Conservation (phyloP, 1,140 invertebrate species). For the Drosophila aff. region DNA sequence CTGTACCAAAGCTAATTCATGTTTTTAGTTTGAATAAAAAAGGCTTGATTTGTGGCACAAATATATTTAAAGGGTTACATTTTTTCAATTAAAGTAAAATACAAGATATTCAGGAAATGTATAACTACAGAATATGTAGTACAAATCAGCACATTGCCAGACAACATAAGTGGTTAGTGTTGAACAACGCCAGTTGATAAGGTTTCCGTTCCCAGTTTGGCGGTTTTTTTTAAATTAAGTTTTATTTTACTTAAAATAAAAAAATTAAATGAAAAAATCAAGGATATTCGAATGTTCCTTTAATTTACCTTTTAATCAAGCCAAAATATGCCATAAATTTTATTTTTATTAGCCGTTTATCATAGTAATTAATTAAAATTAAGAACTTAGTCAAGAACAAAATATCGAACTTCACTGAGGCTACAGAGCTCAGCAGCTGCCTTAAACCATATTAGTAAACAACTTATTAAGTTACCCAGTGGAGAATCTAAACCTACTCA, state of each 20-base stretch:
- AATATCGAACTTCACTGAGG: not conserved
- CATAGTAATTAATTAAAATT: not conserved
- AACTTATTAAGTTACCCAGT: conserved; percentile 14
- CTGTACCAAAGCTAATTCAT: not conserved
- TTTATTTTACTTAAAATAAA: not conserved
- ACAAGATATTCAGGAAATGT: not conserved
- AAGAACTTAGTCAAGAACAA: not conserved
- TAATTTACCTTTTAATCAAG: not conserved
- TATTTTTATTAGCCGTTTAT: not conserved
- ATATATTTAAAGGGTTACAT: not conserved
- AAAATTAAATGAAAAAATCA: not conserved
- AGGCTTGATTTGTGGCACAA: not conserved
- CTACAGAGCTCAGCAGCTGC: not conserved
- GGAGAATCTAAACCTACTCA: not conserved
- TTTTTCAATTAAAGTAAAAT: too few relatives aligned
- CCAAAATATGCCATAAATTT: not conserved
- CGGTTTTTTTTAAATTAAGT: not conserved
- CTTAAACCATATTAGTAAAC: conserved; percentile 11
- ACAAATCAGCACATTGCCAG: too few relatives aligned
- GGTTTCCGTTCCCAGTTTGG: not conserved
- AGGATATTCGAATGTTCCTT: not conserved
- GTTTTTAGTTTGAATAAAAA: not conserved
- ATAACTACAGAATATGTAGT: too few relatives aligned
- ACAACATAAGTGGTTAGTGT: not conserved
- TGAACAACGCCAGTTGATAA: not conserved